A percentile compares a stretch with the other conserved stretches of the same genome.
Conservation (phyloP, 2,113 vertebrate genomes). For the Nibea coibor region DNA sequence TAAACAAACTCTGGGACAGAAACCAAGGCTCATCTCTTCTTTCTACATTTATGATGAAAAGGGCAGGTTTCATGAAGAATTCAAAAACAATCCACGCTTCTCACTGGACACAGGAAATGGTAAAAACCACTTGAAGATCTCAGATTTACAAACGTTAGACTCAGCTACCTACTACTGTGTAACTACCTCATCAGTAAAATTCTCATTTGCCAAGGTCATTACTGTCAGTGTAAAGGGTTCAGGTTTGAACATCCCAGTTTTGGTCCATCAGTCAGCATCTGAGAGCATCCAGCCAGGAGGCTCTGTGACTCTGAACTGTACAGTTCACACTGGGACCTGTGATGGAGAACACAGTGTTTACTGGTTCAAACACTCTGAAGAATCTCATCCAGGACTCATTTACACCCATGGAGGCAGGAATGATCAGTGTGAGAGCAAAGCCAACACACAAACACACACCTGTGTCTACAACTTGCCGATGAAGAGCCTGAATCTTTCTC, state of each 20-base stretch:
- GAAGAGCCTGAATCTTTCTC: not conserved
- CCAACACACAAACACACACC: not conserved
- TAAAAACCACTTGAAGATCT: too few relatives aligned
- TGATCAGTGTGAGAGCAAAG: constrained; percentile 4
- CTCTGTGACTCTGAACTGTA: constrained; percentile 17
- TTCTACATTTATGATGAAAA: too few relatives aligned
- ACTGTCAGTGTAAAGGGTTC: not conserved
- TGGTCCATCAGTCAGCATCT: not conserved
- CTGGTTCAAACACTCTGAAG: not conserved
- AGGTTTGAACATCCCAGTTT: not conserved
- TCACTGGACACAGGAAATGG: too few relatives aligned
- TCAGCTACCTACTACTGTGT: too few relatives aligned
- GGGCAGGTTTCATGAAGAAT: too few relatives aligned
- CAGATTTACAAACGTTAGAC: too few relatives aligned
- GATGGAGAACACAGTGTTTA: constrained; percentile 8
- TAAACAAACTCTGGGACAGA: too few relatives aligned
- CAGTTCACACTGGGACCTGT: constrained; percentile 7
- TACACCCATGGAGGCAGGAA: constrained; percentile 5
- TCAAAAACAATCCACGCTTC: too few relatives aligned
- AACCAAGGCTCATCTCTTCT: too few relatives aligned
- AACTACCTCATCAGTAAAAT: too few relatives aligned
- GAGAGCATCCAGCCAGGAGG: not conserved
- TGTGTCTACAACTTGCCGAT: constrained; percentile 2
- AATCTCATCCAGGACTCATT: constrained; percentile 5
- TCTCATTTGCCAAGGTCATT: not conserved